Percentiles rank a stretch among this genome's conserved stretches.
These are phyloP conservation scores for Cydia splendana DNA, from an alignment of 1,140 invertebrate genomes.

Conservation along the genomic window DNA sequence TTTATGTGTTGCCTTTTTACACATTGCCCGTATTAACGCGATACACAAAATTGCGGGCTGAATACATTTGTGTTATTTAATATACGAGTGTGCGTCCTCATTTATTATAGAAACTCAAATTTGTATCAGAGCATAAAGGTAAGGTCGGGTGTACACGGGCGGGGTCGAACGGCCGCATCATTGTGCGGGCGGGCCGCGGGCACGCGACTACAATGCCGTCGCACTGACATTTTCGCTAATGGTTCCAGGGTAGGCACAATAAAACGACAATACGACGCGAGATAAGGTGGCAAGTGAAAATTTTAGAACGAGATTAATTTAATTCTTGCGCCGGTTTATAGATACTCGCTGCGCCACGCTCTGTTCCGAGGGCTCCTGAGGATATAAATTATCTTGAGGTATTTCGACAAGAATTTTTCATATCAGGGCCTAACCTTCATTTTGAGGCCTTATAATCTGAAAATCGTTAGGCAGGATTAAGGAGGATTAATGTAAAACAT, in stretches of 20 bases:
- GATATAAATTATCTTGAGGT: constrained; percentile 30
- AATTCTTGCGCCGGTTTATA: constrained; percentile 54
- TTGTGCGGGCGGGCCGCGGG: constrained; percentile 70
- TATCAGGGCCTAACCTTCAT: not conserved
- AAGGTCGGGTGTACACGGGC: constrained; percentile 54
- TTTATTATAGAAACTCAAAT: constrained; percentile 72
- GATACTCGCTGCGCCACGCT: constrained; percentile 45
- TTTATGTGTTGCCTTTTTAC: constrained; percentile 42
- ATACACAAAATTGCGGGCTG: constrained; percentile 36
- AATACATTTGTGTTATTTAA: constrained; percentile 48
- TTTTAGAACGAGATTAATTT: constrained; percentile 76
- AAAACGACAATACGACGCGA: constrained; percentile 76
- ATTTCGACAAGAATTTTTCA: constrained; percentile 31
- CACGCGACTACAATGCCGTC: constrained; percentile 71
- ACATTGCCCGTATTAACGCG: constrained; percentile 45
- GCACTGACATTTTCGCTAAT: constrained; percentile 79
- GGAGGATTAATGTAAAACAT: not conserved
- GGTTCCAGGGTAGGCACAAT: constrained; percentile 77
- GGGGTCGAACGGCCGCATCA: constrained; percentile 71
- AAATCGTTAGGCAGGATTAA: not conserved
- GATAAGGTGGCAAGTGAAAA: constrained; percentile 79
- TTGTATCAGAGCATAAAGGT: constrained; percentile 70
- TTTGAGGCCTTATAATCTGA: constrained; percentile 3
- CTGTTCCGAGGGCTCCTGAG: constrained; percentile 11
- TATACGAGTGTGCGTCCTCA: constrained; percentile 53